A percentile compares a stretch with the other conserved stretches of the same genome.
These are phyloP conservation scores for Chrysogorgia sp. DNA, from an alignment of 92 coral and sea anemone genomes.

Conservation along the genomic window DNA sequence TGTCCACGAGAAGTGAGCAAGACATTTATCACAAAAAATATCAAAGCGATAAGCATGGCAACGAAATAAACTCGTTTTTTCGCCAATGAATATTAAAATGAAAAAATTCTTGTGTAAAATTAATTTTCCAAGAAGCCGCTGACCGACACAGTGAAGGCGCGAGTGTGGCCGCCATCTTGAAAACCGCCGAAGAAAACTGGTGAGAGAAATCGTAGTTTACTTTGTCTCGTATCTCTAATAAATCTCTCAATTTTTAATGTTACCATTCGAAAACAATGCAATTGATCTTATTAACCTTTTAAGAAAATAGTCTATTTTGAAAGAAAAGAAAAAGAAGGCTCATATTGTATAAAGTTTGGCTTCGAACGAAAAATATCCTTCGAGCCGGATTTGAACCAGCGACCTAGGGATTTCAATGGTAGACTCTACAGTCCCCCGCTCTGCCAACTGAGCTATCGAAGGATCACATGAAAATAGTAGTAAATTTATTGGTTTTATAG, in stretches of 20 bases:
- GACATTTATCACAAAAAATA: neutral
- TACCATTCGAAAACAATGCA: too few relatives aligned
- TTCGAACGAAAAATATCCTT: conserved; percentile 50
- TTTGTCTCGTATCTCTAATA: neutral
- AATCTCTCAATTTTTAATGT: neutral
- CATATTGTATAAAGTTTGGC: neutral
- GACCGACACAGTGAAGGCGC: neutral
- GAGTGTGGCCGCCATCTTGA: neutral
- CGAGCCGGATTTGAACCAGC: conserved; percentile 81
- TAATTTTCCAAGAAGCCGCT: neutral
- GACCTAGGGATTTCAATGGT: conserved; percentile 61
- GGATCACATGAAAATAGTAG: neutral
- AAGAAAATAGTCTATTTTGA: neutral
- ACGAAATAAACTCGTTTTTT: neutral
- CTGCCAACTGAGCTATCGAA: conserved; percentile 62
- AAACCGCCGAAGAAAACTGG: conserved; percentile 2
- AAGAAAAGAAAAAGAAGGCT: neutral
- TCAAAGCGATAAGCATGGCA: neutral
- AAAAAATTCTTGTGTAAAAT: neutral
- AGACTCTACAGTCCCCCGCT: conserved; percentile 61
- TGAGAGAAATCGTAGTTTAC: neutral
- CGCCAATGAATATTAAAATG: neutral
- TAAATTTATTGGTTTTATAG: neutral
- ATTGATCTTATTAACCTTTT: neutral
- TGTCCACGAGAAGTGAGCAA: neutral